A percentile compares a stretch with the other conserved stretches of the same genome.
Conservation (phyloP, 2,797 vertebrate genomes). For the Crax fasciolata region DNA sequence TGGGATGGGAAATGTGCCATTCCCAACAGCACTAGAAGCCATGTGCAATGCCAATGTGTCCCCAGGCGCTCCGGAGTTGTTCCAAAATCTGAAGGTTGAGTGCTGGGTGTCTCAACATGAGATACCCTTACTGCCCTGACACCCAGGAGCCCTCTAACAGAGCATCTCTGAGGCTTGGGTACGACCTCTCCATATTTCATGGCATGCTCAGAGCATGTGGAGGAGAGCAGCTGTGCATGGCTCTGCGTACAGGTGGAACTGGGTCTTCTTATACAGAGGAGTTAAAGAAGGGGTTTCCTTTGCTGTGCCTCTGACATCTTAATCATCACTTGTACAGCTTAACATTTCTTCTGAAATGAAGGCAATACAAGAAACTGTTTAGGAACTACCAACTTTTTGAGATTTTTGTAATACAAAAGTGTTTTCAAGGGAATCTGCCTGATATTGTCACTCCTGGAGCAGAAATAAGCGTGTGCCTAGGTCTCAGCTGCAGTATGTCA, state of each 20-base stretch:
- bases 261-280: neutral
- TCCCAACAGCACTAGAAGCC: neutral
- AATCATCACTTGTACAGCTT: neutral
- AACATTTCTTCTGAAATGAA: neutral
- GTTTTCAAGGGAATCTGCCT: neutral
- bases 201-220: neutral
- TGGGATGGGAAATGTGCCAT: neutral
- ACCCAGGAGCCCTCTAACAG: neutral
- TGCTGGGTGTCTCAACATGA: neutral
- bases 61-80: neutral
- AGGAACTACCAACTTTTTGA: neutral
- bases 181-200: neutral
- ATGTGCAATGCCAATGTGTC: neutral
- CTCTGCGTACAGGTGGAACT: neutral
- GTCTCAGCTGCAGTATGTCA: neutral
- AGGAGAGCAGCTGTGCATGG: neutral
- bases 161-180: neutral
- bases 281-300: conserved; percentile 2
- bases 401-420: neutral
- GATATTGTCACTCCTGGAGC: neutral
- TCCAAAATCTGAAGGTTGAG: neutral
- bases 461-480: neutral
- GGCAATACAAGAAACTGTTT: neutral
- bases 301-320: neutral
- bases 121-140: neutral